Percentiles rank a stretch among this genome's conserved stretches.
Conservation (phyloP, 2,888 invertebrate species). For the Oeneis ivallda region DNA sequence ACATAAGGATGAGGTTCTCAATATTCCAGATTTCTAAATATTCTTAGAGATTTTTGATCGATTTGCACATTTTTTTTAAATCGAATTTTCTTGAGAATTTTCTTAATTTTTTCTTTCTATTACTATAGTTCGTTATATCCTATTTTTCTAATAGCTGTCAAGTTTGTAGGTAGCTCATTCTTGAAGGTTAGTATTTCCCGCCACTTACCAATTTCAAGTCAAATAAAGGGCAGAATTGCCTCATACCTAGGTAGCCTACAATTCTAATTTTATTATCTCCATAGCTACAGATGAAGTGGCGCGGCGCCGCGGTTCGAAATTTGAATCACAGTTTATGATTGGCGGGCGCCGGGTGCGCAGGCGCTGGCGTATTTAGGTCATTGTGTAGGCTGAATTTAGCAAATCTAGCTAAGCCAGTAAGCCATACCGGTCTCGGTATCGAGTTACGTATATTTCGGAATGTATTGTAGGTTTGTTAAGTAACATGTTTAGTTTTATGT, state of each 20-base stretch:
- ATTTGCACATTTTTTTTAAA: too few species aligned
- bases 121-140: not conserved
- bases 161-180: not conserved
- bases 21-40: too few species aligned
- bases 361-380: conserved; percentile 74
- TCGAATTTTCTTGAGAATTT: too few species aligned
- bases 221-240: conserved; percentile 61
- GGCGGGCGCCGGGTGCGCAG: conserved; percentile 71
- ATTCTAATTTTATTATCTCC: conserved; percentile 56
- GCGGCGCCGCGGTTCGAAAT: conserved; percentile 70
- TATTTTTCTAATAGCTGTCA: not conserved
- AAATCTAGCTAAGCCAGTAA: conserved; percentile 56
- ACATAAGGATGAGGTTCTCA: too few species aligned
- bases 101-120: too few species aligned
- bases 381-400: conserved; percentile 72
- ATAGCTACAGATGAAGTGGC: conserved; percentile 61
- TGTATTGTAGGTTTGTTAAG: conserved; percentile 37
- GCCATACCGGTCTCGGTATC: conserved; percentile 41
- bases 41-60: too few species aligned
- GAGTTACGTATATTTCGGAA: conserved; percentile 37
- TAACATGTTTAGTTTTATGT: conserved; percentile 28
- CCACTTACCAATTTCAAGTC: conserved; percentile 20
- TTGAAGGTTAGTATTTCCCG: conserved; percentile 17
- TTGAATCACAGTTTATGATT: conserved; percentile 71
- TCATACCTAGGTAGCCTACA: conserved; percentile 58